Conservation (phyloP, 2,113 vertebrate genomes). For the Cyprinodon tularosa region DNA sequence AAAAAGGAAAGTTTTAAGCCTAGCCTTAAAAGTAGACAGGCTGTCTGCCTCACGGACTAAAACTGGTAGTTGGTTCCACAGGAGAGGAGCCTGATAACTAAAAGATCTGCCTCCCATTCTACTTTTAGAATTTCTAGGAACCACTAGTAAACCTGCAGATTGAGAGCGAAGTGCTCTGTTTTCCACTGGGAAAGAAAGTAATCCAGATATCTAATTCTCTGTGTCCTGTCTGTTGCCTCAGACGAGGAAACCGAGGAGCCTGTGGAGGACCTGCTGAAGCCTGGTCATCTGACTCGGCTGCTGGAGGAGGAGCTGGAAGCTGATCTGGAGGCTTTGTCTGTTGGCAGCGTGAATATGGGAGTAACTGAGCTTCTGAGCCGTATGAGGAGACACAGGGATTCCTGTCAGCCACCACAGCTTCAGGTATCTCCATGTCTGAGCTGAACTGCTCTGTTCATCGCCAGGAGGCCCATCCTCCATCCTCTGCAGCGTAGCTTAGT, state of each 20-base stretch:
- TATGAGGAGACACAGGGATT: slow-evolving; percentile 83
- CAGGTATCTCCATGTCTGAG: slow-evolving; percentile 72
- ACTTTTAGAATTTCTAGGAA: too few species aligned
- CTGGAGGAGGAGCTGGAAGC: slow-evolving; percentile 86
- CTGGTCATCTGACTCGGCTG: slow-evolving; percentile 86
- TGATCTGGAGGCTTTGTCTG: slow-evolving; percentile 83
- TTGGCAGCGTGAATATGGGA: slow-evolving; percentile 77
- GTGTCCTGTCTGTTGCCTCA: slow-evolving; percentile 30
- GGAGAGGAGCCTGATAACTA: too few species aligned
- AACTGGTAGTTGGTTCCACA: too few species aligned
- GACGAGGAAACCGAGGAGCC: slow-evolving; percentile 67
- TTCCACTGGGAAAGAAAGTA: slow-evolving; percentile 16
- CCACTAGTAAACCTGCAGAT: too few species aligned
- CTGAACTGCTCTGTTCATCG: neutral
- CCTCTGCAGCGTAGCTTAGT: too few species aligned
- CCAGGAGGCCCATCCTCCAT: neutral
- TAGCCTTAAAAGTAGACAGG: too few species aligned
- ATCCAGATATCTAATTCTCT: neutral
- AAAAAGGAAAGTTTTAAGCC: too few species aligned
- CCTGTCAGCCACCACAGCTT: slow-evolving; percentile 78
- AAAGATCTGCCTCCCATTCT: too few species aligned
- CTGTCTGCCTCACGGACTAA: too few species aligned
- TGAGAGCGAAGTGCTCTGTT: slow-evolving; percentile 39
- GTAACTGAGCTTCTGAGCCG: slow-evolving; percentile 83
- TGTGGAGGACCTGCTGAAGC: slow-evolving; percentile 80